phyloP scores from a whole-genome alignment of 92 coral and sea anemone genomes.

The Zoanthus solanderi region DNA sequence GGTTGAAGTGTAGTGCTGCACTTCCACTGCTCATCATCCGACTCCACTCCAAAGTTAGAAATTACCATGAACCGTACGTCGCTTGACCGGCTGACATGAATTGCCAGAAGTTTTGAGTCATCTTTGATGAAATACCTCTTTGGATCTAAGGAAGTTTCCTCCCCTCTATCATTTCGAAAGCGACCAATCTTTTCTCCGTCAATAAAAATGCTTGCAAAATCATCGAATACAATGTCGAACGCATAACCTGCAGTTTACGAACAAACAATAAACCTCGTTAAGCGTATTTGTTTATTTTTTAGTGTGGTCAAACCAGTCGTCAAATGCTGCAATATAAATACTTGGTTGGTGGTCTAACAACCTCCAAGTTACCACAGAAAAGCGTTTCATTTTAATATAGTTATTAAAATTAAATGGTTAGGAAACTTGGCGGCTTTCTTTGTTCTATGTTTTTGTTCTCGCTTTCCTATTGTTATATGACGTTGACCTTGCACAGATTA shows the following conservation, averaged over 20 bases:
- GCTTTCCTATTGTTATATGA: no score
- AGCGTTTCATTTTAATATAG: no score
- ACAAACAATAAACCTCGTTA: neutral
- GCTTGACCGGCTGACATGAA: neutral
- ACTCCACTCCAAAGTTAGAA: conserved; percentile 7
- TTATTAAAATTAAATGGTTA: no score
- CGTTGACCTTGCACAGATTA: no score
- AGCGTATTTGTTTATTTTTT: no score
- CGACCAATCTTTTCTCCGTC: neutral
- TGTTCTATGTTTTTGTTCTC: no score
- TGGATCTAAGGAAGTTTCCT: neutral
- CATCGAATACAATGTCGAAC: neutral
- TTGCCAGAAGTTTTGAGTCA: conserved; percentile 6
- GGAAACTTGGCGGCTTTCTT: no score
- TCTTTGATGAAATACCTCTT: conserved; percentile 22
- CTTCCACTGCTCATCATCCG: conserved; percentile 10
- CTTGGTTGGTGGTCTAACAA: no score
- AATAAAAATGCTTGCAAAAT: neutral
- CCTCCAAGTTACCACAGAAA: no score
- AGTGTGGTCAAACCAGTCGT: no score
- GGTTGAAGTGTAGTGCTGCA: neutral
- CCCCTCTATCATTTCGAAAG: neutral
- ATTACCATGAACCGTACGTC: neutral
- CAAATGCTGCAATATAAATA: no score
- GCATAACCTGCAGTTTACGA: neutral